Base-by-base conservation (phyloP, 1,140 invertebrate species). In the Colletes latitarsis region DNA sequence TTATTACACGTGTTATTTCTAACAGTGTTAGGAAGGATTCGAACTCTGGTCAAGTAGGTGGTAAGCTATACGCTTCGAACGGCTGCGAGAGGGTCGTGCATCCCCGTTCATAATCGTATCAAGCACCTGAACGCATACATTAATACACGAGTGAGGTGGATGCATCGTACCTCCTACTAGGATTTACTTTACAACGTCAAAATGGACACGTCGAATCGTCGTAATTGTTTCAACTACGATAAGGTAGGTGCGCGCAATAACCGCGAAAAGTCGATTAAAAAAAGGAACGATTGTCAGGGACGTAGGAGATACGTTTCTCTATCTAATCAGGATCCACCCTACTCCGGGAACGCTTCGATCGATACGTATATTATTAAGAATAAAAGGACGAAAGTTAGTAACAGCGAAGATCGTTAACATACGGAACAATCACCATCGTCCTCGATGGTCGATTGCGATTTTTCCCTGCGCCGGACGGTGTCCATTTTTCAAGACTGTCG, bases 251-350 rank as follows among this genome's bases (percentile, higher is more conserved):
- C 62, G 52, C 68, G 70, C 70, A 60, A 72, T 41, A 77, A 21
- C 12, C 62, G 57, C 69, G 66, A 76, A 79, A 85, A 79, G 49
- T 81, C 64, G 55, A 70, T 49, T 39, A 67, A 79, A 66, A 80
- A 72, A 73, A 81, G 80, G 69, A 80, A 83, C 81, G 85, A 87
- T 87, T 87, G 85, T 87, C 85, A 83, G 64, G 53, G 19, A 81
- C 69, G 39, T 81, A 81, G 52, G 72, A 81, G 69, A 86, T 77
- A 83, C 66, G 68, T 66, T 15, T 77, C 43, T 67, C 60, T 76
- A 86, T 8, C 9, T 71, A 77, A 77, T 79, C 57, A 19, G 21
- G 76, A 86, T 66, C 68, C 75, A 82, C 52, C 55, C 64, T 19
- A 63, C 49, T 69, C 53, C 43, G 57, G 39, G 8, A 67, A 66